phyloP scores from a whole-genome alignment of 1,140 invertebrate genomes.

The Scaptomyza montana region DNA sequence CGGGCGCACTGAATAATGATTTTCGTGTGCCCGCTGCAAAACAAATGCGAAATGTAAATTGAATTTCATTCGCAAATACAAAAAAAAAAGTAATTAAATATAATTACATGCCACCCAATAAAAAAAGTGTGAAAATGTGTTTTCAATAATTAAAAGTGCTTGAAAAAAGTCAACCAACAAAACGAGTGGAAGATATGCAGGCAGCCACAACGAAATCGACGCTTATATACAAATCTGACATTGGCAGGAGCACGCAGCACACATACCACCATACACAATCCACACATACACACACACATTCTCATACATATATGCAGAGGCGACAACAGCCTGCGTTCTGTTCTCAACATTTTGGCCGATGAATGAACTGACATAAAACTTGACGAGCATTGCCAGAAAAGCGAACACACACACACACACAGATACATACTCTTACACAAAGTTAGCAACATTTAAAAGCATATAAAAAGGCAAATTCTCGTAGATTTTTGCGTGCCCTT shows the following conservation, averaged over 20 bases:
- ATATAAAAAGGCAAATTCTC: conserved; percentile 69
- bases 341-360: conserved; percentile 60
- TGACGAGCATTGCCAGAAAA: conserved; percentile 50
- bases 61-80: conserved; percentile 37
- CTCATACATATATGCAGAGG: conserved; percentile 39
- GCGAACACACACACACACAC: conserved; percentile 22
- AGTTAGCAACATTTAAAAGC: conserved; percentile 53
- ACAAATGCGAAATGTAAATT: conserved; percentile 56
- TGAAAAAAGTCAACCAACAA: conserved; percentile 9
- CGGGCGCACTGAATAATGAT: conserved; percentile 70
- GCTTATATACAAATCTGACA: conserved; percentile 50
- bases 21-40: conserved; percentile 52
- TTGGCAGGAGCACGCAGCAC: conserved; percentile 46
- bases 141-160: conserved; percentile 28
- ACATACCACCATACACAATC: conserved; percentile 16
- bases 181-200: conserved; percentile 39
- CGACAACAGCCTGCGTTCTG: conserved; percentile 46
- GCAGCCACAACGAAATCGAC: conserved; percentile 27
- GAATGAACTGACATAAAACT: conserved; percentile 73
- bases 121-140: conserved; percentile 12
- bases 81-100: conserved; percentile 16
- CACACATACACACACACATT: conserved; percentile 11
- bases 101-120: conserved; percentile 5
- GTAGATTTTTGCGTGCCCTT: conserved; percentile 64
- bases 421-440: conserved; percentile 11